Percentiles rank a stretch among this genome's conserved stretches.
Evolutionary conservation across 2,797 vertebrate species (phyloP).

Genomic region (Lutra lutra): DNA sequence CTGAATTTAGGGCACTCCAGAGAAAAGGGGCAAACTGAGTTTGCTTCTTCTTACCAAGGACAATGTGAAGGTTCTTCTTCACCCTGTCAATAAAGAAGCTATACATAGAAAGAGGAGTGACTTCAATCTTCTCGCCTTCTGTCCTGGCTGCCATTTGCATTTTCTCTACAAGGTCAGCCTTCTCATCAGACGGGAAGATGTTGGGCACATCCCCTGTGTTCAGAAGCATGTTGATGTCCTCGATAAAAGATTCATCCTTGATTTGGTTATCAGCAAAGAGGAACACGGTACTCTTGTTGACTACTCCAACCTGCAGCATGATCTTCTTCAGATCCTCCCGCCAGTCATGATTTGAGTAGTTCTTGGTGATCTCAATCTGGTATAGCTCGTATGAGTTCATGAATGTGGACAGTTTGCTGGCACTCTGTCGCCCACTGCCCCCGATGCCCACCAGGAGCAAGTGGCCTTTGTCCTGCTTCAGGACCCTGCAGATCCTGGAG

Average conservation of each 20-base stretch:
- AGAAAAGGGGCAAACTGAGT: not conserved
- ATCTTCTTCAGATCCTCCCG: slow-evolving; percentile 93
- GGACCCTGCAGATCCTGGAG: slow-evolving; percentile 94
- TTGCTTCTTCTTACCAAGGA: slow-evolving; percentile 89
- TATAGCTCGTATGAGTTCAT: slow-evolving; percentile 93
- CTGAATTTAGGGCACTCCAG: not conserved
- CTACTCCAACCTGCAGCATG: slow-evolving; percentile 92
- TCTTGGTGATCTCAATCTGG: slow-evolving; percentile 95
- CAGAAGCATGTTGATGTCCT: slow-evolving; percentile 96
- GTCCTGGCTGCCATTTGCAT: slow-evolving; percentile 90
- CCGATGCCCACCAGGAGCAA: slow-evolving; percentile 94
- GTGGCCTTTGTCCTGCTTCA: slow-evolving; percentile 95
- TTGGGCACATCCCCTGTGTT: slow-evolving; percentile 96
- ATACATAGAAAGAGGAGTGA: slow-evolving; percentile 94
- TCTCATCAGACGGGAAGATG: slow-evolving; percentile 94
- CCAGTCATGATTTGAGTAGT: slow-evolving; percentile 92
- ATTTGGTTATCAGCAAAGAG: slow-evolving; percentile 95
- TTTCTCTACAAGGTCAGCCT: slow-evolving; percentile 94
- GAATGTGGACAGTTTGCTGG: slow-evolving; percentile 92
- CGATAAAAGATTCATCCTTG: slow-evolving; percentile 94
- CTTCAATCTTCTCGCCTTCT: slow-evolving; percentile 91
- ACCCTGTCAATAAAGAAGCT: slow-evolving; percentile 95
- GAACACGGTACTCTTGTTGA: slow-evolving; percentile 90
- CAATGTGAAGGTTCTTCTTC: slow-evolving; percentile 95
- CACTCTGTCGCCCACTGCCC: slow-evolving; percentile 93